A percentile compares a stretch with the other conserved stretches of the same genome.
phyloP scores from a whole-genome alignment of 2,888 invertebrate species.

The Chrysomela aeneicollis region DNA sequence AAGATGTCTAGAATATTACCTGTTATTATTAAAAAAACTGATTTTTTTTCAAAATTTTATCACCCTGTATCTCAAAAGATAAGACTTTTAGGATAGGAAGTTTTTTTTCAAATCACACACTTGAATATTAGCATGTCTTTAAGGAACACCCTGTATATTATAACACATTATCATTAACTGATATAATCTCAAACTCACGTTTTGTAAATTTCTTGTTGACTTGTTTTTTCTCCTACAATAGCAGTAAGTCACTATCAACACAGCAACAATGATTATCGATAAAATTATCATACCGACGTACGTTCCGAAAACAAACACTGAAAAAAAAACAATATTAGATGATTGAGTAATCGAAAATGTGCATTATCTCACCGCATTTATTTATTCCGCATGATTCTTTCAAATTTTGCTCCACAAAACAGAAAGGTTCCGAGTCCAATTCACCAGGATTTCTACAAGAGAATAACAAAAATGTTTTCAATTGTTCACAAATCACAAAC shows the following conservation, averaged over 20 bases:
- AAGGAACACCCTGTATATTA: no score
- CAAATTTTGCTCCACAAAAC: slow-evolving; percentile 78
- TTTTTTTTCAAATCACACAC: no score
- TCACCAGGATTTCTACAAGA: slow-evolving; percentile 87
- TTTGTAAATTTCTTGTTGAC: slow-evolving; percentile 66
- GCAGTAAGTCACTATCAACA: slow-evolving; percentile 67
- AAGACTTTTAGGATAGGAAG: no score
- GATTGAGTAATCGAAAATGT: not conserved
- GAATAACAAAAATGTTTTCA: not conserved
- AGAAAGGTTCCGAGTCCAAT: slow-evolving; percentile 86
- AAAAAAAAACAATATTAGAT: slow-evolving; percentile 42
- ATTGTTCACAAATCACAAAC: not conserved
- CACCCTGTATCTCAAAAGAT: no score
- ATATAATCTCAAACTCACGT: slow-evolving; percentile 59
- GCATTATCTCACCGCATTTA: not conserved
- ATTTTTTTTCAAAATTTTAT: no score
- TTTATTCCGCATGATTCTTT: slow-evolving; percentile 77
- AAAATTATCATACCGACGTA: slow-evolving; percentile 76
- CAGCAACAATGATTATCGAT: slow-evolving; percentile 64
- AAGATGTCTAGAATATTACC: no score
- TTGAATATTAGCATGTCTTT: no score
- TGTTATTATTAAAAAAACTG: no score
- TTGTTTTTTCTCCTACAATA: slow-evolving; percentile 67
- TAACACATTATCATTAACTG: no score
- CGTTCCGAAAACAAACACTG: slow-evolving; percentile 82